A percentile compares a stretch with the other conserved stretches of the same genome.
These are phyloP conservation scores for Phylloscopus trochiloides DNA, from an alignment of 2,113 vertebrate genomes.

Conservation along the genomic window DNA sequence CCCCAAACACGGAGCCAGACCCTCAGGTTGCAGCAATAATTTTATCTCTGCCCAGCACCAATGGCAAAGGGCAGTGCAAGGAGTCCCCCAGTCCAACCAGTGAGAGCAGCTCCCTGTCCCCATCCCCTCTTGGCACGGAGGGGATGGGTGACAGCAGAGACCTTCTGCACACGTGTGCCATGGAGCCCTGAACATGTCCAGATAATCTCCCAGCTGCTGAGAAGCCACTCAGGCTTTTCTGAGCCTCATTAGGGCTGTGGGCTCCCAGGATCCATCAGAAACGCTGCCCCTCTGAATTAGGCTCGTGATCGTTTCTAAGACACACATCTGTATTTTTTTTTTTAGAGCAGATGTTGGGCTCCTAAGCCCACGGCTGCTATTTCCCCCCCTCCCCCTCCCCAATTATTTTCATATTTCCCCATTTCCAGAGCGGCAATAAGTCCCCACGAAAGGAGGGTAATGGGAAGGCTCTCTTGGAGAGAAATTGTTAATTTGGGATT, in stretches of 20 bases:
- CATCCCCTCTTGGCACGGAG: fast-evolving
- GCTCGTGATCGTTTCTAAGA: constrained; percentile 33
- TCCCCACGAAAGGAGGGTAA: constrained; percentile 51
- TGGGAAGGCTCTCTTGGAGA: constrained; percentile 64
- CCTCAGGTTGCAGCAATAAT: background rate
- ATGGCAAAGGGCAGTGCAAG: background rate
- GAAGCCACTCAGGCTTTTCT: background rate
- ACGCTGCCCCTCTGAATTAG: background rate
- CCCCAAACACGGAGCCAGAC: background rate
- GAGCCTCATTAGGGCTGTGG: fast-evolving
- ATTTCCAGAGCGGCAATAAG: constrained; percentile 61
- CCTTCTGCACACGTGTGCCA: background rate
- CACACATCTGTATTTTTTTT: background rate
- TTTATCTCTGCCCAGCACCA: no score
- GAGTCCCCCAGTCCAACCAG: background rate
- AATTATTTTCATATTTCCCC: constrained; percentile 63
- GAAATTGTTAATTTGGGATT: constrained; percentile 79
- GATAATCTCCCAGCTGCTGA: background rate
- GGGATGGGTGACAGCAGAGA: background rate
- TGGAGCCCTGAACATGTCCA: fast-evolving
- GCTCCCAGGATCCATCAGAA: background rate
- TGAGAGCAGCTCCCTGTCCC: background rate
- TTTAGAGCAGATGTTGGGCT: background rate
- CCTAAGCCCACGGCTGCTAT: constrained; percentile 23
- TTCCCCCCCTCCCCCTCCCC: constrained; percentile 17